Percentiles rank a stretch among this genome's conserved stretches.
These are phyloP conservation scores for Stenotaenia linearis DNA, from an alignment of 2,888 invertebrate genomes.

Conservation along the genomic window DNA sequence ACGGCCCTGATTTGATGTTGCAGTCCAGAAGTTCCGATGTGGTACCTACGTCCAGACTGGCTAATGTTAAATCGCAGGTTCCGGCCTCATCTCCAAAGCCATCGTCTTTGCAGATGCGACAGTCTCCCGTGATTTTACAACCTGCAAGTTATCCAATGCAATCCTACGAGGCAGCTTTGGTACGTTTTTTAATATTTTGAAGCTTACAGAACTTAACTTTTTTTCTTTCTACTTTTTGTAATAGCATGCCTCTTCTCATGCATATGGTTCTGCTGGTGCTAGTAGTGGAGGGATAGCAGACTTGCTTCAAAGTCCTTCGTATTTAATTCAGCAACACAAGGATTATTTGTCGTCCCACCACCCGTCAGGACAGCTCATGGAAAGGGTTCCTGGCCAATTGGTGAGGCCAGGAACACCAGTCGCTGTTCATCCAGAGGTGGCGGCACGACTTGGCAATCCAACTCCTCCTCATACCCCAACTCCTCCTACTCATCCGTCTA, in stretches of 20 bases:
- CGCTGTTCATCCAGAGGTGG: slow-evolving; percentile 38
- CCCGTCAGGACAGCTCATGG: slow-evolving; percentile 29
- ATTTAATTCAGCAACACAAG: slow-evolving; percentile 39
- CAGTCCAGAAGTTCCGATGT: slow-evolving; percentile 24
- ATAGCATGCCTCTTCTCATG: slow-evolving; percentile 28
- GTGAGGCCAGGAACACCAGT: slow-evolving; percentile 39
- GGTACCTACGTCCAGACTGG: not conserved
- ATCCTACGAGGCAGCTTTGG: slow-evolving; percentile 34
- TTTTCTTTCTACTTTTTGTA: not conserved
- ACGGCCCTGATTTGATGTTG: not conserved
- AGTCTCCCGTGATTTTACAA: slow-evolving; percentile 35
- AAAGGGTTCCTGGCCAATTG: slow-evolving; percentile 35
- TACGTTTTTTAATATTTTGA: not conserved
- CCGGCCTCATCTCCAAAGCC: slow-evolving; percentile 28
- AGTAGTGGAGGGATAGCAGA: slow-evolving; percentile 40
- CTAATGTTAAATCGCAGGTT: slow-evolving; percentile 18
- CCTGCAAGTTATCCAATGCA: slow-evolving; percentile 36
- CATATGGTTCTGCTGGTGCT: slow-evolving; percentile 35
- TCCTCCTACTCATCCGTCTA: slow-evolving; percentile 37
- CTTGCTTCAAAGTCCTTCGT: slow-evolving; percentile 39
- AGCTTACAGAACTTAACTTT: not conserved
- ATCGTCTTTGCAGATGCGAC: slow-evolving; percentile 28
- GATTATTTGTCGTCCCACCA: slow-evolving; percentile 37
- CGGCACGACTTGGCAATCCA: slow-evolving; percentile 38
- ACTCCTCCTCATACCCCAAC: slow-evolving; percentile 40